phyloP scores from a whole-genome alignment of 2,888 invertebrate species.

The Subacronicta megacephala region DNA sequence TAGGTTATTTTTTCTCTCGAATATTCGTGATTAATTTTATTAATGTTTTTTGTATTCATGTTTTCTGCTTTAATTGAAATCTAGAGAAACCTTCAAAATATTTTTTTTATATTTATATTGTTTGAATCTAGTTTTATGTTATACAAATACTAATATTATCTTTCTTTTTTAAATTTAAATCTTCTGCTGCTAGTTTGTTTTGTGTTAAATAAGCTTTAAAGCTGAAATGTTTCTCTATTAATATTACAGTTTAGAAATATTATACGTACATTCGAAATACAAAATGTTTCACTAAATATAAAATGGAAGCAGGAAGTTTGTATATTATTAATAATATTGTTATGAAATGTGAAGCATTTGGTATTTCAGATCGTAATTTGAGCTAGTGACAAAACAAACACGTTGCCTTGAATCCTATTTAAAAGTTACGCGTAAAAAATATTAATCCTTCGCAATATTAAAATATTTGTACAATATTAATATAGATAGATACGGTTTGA shows the following conservation, averaged over 20 bases:
- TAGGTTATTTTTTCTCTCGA: slow-evolving; percentile 48
- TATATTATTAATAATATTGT: slow-evolving; percentile 59
- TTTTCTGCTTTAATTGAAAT: slow-evolving; percentile 36
- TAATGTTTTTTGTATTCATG: slow-evolving; percentile 39
- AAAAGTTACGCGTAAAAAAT: slow-evolving; percentile 69
- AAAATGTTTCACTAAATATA: slow-evolving; percentile 57
- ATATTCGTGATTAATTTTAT: slow-evolving; percentile 29
- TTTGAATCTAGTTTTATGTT: slow-evolving; percentile 22
- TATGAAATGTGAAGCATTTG: slow-evolving; percentile 65
- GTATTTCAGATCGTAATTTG: slow-evolving; percentile 70
- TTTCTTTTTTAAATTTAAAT: slow-evolving; percentile 21
- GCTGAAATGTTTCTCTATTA: slow-evolving; percentile 52
- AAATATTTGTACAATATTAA: slow-evolving; percentile 68
- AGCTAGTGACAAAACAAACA: slow-evolving; percentile 78
- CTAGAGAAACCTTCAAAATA: slow-evolving; percentile 27
- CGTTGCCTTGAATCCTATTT: slow-evolving; percentile 83
- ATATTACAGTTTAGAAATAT: slow-evolving; percentile 57
- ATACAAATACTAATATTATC: slow-evolving; percentile 13
- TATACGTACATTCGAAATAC: slow-evolving; percentile 61
- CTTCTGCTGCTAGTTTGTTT: slow-evolving; percentile 39
- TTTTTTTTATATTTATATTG: slow-evolving; percentile 39
- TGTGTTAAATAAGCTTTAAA: slow-evolving; percentile 52
- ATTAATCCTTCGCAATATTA: slow-evolving; percentile 72
- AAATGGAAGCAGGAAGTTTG: slow-evolving; percentile 58
- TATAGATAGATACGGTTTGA: slow-evolving; percentile 73